Base-by-base conservation (phyloP, 2,113 vertebrate genomes). In the Psammodynastes pulverulentus region DNA sequence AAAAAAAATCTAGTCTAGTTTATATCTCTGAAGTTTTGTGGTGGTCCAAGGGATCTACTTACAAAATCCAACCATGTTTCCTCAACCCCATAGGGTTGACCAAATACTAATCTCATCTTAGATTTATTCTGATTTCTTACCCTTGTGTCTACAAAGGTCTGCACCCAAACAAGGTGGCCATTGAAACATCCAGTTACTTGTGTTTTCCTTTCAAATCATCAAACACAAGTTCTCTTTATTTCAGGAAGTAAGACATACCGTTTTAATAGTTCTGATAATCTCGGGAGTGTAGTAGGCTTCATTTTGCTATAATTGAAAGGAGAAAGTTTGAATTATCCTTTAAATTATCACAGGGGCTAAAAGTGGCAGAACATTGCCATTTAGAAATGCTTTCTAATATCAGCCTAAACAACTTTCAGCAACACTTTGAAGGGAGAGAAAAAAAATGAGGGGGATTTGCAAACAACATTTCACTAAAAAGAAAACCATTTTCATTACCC, bases 261-360 rank as follows among this genome's bases (percentile, higher is more conserved):
- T 87, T 52, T 67, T 86, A 92, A 96, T 4, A 90, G 90, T 93
- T 52, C 62, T 93, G 94, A 94, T 34, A 94, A 62, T 26, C 92
- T 12, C 26, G 92, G 23, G 93, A 92, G 89, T 62, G 79, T 45
- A 53, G 62, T 23, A 34, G 24, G 26, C 90, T 91, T 91, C 58
- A 84, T 39, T 91, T 94, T 45, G 89, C 62, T 91, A 91, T 93
- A 72, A 94, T 29, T 92, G 93, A 94, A 90, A 93, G 92, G 93
- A 72, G 87, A 93, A 95, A 86, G 53, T 58, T 56, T 93, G 94
- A 94, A 94, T 95, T 93, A 92, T 93, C 45, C 89, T 90, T 89
- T 24, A 4, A 53, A 87, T 91, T 79, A 93, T 89, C 67, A 88
- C n/a, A 54, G 67, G 84, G 15, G 34, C 87, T 95, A 92, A 92